Percentiles rank a stretch among this genome's conserved stretches.
Evolutionary conservation across 2,888 invertebrate species (phyloP).

Genomic region (Diabrotica balteata): DNA sequence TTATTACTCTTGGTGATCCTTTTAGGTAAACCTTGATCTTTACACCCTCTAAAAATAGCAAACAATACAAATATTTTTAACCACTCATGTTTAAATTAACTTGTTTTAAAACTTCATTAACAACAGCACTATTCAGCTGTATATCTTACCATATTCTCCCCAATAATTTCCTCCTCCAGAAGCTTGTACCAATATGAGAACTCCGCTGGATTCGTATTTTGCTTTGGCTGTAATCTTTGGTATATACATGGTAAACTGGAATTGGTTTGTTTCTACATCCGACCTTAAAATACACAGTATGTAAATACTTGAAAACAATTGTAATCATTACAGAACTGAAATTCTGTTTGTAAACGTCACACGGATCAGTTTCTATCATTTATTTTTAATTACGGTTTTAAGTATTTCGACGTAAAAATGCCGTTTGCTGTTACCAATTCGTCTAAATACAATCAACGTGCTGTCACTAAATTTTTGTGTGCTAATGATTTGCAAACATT

Average conservation of each 20-base stretch:
- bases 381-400: background rate
- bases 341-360: background rate
- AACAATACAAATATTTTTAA: background rate
- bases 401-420: too few species aligned
- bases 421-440: too few species aligned
- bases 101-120: too few species aligned
- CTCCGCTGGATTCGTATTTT: constrained; percentile 81
- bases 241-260: constrained; percentile 81
- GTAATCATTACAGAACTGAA: too few species aligned
- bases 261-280: constrained; percentile 79
- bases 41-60: constrained; percentile 72
- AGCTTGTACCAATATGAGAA: constrained; percentile 80
- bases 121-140: too few species aligned
- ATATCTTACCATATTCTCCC: constrained; percentile 80
- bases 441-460: too few species aligned
- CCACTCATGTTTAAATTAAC: too few species aligned
- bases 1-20: constrained; percentile 68
- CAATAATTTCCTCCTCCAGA: constrained; percentile 88
- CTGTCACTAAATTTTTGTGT: too few species aligned
- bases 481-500: too few species aligned
- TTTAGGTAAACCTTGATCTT: constrained; percentile 85
- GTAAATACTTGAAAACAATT: background rate
- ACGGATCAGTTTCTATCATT: background rate
- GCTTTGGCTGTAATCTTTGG: constrained; percentile 82
- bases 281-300: constrained; percentile 63